phyloP scores from a whole-genome alignment of 1,140 invertebrate genomes.

The Zaprionus ghesquierei region DNA sequence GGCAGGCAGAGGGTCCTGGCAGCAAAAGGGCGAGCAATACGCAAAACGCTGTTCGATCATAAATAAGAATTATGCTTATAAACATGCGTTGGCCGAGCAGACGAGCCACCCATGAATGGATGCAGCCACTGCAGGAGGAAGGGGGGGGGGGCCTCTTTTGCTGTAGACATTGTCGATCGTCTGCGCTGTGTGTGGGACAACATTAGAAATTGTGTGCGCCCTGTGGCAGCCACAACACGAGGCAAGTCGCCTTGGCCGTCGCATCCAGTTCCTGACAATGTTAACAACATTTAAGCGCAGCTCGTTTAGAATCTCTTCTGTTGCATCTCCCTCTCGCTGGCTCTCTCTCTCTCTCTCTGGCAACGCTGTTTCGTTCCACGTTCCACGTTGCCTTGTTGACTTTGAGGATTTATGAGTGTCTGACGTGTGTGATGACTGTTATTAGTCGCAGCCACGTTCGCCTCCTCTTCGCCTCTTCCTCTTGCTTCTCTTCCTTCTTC shows the following conservation, averaged over 20 bases:
- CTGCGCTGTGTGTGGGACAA: constrained; percentile 74
- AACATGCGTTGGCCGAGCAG: constrained; percentile 63
- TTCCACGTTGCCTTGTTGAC: constrained; percentile 66
- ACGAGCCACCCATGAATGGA: constrained; percentile 72
- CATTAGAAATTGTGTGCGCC: constrained; percentile 59
- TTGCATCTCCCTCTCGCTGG: neutral
- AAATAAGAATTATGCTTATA: constrained; percentile 79
- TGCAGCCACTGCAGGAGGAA: constrained; percentile 31
- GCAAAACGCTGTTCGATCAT: constrained; percentile 67
- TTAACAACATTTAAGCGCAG: constrained; percentile 80
- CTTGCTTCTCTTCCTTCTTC: neutral
- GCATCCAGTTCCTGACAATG: constrained; percentile 37
- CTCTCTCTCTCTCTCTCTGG: constrained; percentile 1
- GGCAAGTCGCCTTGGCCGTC: neutral
- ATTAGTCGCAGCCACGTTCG: constrained; percentile 66
- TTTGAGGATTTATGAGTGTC: constrained; percentile 82
- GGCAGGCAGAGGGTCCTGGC: neutral
- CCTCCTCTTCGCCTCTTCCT: neutral
- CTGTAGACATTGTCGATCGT: constrained; percentile 2
- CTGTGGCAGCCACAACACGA: neutral
- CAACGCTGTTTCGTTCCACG: constrained; percentile 37
- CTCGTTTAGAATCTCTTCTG: constrained; percentile 76
- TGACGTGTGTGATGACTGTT: constrained; percentile 82
- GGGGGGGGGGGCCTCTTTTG: constrained; percentile 5
- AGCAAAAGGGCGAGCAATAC: neutral